Percentiles rank a stretch among this genome's conserved stretches.
These are phyloP conservation scores for Germaria angustata DNA, from an alignment of 2,888 invertebrate genomes.

Conservation along the genomic window DNA sequence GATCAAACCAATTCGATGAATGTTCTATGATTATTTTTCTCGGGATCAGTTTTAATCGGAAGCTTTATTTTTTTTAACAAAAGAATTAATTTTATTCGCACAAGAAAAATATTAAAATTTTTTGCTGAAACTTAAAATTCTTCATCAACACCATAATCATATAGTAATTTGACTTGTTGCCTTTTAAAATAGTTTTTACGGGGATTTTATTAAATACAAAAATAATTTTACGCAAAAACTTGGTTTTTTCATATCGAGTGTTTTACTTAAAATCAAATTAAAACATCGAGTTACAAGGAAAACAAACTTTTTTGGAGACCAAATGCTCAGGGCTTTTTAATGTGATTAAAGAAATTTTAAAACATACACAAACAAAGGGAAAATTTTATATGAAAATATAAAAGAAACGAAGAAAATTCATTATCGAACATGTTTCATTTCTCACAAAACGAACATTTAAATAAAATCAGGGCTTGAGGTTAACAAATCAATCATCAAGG, in stretches of 20 bases:
- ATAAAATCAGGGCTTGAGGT: not conserved
- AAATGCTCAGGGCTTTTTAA: conserved; percentile 76
- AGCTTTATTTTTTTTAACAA: not conserved
- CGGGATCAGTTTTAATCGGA: not conserved
- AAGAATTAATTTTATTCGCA: too few species aligned
- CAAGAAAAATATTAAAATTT: not conserved
- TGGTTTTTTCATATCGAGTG: not conserved
- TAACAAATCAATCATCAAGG: not conserved
- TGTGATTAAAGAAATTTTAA: conserved; percentile 11
- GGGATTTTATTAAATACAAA: conserved; percentile 21
- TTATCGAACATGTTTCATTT: conserved; percentile 13
- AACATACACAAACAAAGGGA: conserved; percentile 4
- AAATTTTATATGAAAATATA: conserved; percentile 1
- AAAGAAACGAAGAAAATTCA: not conserved
- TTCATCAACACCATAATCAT: not conserved
- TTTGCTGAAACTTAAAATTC: not conserved
- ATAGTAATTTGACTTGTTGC: conserved; percentile 14
- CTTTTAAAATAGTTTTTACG: conserved; percentile 27
- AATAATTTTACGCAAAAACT: not conserved
- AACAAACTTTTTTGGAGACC: conserved; percentile 72
- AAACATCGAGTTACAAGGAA: not conserved
- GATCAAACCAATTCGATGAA: too few species aligned
- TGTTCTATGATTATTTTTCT: too few species aligned
- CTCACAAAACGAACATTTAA: not conserved
- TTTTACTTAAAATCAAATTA: not conserved